phyloP scores from a whole-genome alignment of 2,888 invertebrate species.

The Apamea crenata region DNA sequence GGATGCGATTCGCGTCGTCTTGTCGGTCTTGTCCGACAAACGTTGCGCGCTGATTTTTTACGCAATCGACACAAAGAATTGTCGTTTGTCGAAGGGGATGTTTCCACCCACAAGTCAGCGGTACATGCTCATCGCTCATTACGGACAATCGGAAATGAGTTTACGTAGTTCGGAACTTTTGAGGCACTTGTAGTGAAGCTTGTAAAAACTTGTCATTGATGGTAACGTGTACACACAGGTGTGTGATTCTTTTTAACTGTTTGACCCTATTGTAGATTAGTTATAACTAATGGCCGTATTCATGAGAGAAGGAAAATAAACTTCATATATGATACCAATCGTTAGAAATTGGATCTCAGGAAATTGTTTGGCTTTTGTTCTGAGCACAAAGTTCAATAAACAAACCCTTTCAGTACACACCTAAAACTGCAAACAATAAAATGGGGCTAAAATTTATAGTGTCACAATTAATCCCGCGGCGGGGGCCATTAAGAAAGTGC shows the following conservation, averaged over 20 bases:
- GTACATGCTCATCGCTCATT: slow-evolving; percentile 86
- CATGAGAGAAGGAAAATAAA: background rate
- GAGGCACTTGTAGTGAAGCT: slow-evolving; percentile 80
- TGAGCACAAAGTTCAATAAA: slow-evolving; percentile 54
- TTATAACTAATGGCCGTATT: slow-evolving; percentile 14
- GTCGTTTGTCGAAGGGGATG: slow-evolving; percentile 87
- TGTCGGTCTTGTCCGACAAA: slow-evolving; percentile 81
- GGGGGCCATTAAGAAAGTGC: slow-evolving; percentile 81
- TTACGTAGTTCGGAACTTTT: slow-evolving; percentile 84
- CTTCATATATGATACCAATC: background rate
- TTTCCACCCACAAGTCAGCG: slow-evolving; percentile 89
- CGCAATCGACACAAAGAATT: slow-evolving; percentile 83
- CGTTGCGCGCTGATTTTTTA: slow-evolving; percentile 82
- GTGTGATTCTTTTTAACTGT: slow-evolving; percentile 62
- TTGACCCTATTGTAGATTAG: slow-evolving; percentile 26
- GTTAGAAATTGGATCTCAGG: background rate
- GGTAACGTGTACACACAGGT: slow-evolving; percentile 83
- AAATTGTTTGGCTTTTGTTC: background rate
- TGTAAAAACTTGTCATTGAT: slow-evolving; percentile 72
- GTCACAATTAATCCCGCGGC: slow-evolving; percentile 76
- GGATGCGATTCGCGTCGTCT: slow-evolving; percentile 89
- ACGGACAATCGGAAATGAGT: slow-evolving; percentile 88
- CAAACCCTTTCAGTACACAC: slow-evolving; percentile 69
- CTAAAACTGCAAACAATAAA: slow-evolving; percentile 66
- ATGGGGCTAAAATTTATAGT: slow-evolving; percentile 72